Evolutionary conservation across 2,113 vertebrate species (phyloP), one percentile per base, ranked within the genome.

Genomic region (Seriola rivoliana): DNA sequence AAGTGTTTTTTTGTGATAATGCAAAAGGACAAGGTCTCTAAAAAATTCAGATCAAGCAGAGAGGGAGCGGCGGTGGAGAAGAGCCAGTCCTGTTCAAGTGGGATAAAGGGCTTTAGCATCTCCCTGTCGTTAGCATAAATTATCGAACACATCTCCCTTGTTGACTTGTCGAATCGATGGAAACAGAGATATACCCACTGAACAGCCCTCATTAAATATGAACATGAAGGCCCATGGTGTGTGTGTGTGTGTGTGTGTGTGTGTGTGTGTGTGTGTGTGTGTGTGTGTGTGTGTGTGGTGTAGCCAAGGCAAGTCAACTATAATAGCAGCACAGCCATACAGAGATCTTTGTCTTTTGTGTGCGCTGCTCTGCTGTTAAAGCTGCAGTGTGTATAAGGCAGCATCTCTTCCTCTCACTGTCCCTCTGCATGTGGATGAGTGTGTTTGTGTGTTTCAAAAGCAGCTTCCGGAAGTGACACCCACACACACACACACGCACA

Each of bases 11-110:
- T 54, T 77, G 57, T 29, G 63, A 67, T 81, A 78, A 89, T 70
- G 29, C 36, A 78, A 74, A 81, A 80, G 73, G 79, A 90, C 73
- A 75, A 66, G 75, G 60, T 70, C 68, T 75, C 34, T 70, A 32
- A 84, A 76, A 87, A 75, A 82, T 81, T 75, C 16, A 72, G 60
- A 72, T 62, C 34, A 16, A 64, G 63, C 71, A 7, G 75, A 57
- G 62, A 17, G 32, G 71, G 23, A 75, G 71, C 8, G 0, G 16
- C 6, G 1, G 48, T 80, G 50, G 71, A 65, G 70, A 60, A 40
- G 36, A 36, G 63, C 44, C 0, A 10, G 32, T 65, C 16, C 29
- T 25, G 21, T 21, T 66, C 14, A 10, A 40, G 5, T 48, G 57
- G 59, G 46, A 77, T 71, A 1, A 68, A 75, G 32, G 63, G 58